A percentile compares a stretch with the other conserved stretches of the same genome.
These are phyloP conservation scores for Eclectus roratus DNA, from an alignment of 2,113 vertebrate species.

Conservation along the genomic window DNA sequence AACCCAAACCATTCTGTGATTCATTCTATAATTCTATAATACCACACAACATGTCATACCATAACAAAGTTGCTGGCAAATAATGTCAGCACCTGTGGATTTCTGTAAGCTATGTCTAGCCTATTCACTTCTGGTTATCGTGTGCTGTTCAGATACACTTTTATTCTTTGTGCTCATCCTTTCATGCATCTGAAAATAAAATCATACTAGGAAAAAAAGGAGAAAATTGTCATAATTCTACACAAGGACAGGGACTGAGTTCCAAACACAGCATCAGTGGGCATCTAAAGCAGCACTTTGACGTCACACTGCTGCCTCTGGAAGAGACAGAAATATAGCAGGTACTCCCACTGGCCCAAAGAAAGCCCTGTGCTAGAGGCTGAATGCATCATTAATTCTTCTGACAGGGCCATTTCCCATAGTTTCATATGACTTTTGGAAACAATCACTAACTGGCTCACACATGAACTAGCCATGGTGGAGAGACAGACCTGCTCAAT, in stretches of 20 bases:
- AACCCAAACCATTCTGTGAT: neutral
- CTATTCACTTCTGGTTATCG: neutral
- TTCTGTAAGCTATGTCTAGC: neutral
- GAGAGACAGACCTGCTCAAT: rapidly evolving
- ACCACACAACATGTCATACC: neutral
- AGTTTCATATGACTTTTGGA: neutral
- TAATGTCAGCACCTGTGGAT: neutral
- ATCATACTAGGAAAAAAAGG: neutral
- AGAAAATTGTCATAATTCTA: neutral
- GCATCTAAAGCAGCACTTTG: neutral
- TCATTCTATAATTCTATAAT: neutral
- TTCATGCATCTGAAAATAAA: neutral
- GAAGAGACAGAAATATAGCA: neutral
- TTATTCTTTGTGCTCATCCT: neutral
- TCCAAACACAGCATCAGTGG: neutral
- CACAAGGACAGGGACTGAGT: neutral
- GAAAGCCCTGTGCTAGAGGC: neutral
- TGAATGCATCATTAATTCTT: neutral
- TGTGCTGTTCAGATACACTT: neutral
- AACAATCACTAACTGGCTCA: neutral
- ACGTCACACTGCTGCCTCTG: neutral
- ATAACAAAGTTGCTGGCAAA: neutral
- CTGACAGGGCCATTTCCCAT: neutral
- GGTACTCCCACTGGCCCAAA: neutral
- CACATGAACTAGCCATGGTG: rapidly evolving